Conservation (phyloP, 1,140 invertebrate species). For the Drosophila pachea region DNA sequence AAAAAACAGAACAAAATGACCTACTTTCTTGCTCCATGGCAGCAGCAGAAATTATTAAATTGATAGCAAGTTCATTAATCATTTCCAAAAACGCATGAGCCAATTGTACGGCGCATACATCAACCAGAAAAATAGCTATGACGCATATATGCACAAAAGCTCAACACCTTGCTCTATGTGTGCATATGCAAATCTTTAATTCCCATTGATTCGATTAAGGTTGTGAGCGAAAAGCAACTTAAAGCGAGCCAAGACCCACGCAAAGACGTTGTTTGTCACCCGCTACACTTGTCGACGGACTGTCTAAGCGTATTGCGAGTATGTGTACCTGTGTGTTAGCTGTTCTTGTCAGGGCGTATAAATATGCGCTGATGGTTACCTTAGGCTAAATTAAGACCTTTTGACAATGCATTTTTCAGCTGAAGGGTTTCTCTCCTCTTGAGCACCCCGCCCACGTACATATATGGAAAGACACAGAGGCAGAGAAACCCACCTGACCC, state of each 20-base stretch:
- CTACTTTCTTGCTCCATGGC: too few relatives aligned
- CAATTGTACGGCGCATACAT: conserved; percentile 67
- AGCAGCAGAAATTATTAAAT: not conserved
- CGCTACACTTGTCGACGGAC: conserved; percentile 24
- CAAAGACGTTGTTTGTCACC: conserved; percentile 51
- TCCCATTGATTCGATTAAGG: conserved; percentile 27
- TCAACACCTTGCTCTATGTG: too few relatives aligned
- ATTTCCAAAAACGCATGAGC: conserved; percentile 59
- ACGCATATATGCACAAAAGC: conserved; percentile 1
- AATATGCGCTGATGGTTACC: conserved; percentile 27
- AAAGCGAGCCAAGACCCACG: conserved; percentile 17
- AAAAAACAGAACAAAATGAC: not conserved
- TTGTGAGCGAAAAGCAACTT: conserved; percentile 28
- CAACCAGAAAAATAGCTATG: conserved; percentile 47
- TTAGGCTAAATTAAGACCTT: conserved; percentile 25
- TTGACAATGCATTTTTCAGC: conserved; percentile 30
- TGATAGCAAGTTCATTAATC: conserved; percentile 32
- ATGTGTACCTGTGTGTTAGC: conserved; percentile 3
- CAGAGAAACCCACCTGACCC: conserved; percentile 5
- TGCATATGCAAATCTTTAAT: not conserved
- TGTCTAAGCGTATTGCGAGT: conserved; percentile 5
- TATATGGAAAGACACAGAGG: conserved; percentile 1
- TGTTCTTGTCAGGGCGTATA: conserved; percentile 31
- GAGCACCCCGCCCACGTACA: conserved; percentile 15
- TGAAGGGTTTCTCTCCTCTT: conserved; percentile 35